Conservation (phyloP, 2,797 vertebrate species). For the Lagocephalus sceleratus region DNA sequence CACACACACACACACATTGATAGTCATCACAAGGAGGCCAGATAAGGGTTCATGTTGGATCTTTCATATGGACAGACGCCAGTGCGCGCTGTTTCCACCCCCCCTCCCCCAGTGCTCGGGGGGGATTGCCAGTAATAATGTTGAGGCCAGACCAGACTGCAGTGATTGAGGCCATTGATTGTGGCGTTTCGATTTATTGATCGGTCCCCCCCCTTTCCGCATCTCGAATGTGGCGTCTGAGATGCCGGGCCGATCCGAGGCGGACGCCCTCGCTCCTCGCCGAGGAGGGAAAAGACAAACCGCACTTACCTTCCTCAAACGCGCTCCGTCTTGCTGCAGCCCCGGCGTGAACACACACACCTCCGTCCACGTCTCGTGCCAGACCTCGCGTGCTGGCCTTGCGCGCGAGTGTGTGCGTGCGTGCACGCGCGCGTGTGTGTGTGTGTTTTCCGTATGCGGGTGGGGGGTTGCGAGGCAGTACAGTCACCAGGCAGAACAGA, state of each 20-base stretch:
- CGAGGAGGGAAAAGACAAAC: conserved; percentile 89
- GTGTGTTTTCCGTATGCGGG: conserved; percentile 46
- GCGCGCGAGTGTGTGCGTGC: conserved; percentile 25
- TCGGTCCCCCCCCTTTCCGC: conserved; percentile 75
- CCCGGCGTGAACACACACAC: conserved; percentile 32
- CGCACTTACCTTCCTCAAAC: conserved; percentile 92
- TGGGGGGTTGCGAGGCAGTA: conserved; percentile 79
- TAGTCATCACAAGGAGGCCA: conserved; percentile 40
- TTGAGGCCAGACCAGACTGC: conserved; percentile 93
- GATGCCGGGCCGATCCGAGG: conserved; percentile 93
- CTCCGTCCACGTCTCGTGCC: conserved; percentile 50
- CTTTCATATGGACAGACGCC: conserved; percentile 58
- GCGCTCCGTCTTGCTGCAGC: conserved; percentile 66
- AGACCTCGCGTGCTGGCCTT: conserved; percentile 34
- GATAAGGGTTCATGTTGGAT: conserved; percentile 68
- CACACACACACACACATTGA: conserved; percentile 23
- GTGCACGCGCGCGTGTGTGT: conserved; percentile 26
- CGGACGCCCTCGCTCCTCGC: conserved; percentile 86
- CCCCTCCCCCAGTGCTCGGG: conserved; percentile 22
- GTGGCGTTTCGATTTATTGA: conserved; percentile 99
- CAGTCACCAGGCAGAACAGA: conserved; percentile 97
- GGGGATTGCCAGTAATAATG: conserved; percentile 88
- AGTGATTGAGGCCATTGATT: conserved; percentile 95
- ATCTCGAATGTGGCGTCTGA: conserved; percentile 88
- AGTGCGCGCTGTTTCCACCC: conserved; percentile 26